Conservation (phyloP, 2,113 vertebrate species). For the Corythaixoides concolor region DNA sequence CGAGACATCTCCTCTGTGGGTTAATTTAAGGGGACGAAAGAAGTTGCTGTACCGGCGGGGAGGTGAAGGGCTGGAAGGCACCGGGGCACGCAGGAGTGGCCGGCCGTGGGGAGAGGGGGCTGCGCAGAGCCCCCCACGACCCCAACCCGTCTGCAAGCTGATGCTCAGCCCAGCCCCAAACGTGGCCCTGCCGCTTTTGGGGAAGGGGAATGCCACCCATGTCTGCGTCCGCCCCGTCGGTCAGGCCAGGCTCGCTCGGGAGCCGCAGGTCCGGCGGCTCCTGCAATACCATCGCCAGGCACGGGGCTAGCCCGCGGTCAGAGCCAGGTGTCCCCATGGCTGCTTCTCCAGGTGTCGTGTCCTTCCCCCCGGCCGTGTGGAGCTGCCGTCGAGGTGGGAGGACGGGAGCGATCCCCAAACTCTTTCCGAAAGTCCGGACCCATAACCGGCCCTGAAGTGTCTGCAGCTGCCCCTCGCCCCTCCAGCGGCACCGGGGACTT, state of each 20-base stretch:
- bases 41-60: background rate
- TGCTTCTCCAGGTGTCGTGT: rapidly evolving
- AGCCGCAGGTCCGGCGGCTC: background rate
- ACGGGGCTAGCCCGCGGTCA: background rate
- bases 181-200: background rate
- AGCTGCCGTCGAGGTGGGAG: background rate
- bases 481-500: rapidly evolving
- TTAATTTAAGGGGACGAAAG: slow-evolving; percentile 2
- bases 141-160: background rate
- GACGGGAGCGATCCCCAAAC: rapidly evolving
- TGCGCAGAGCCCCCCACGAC: background rate
- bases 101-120: background rate
- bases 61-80: background rate
- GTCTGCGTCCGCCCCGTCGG: background rate
- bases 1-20: background rate
- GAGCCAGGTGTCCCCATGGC: background rate
- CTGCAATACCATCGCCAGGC: background rate
- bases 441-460: rapidly evolving
- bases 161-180: background rate
- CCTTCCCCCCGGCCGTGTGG: background rate
- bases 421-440: rapidly evolving
- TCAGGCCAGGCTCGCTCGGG: background rate
- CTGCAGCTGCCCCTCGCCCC: background rate
- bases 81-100: background rate
- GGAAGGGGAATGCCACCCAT: rapidly evolving